Evolutionary conservation across 1,140 invertebrate species (phyloP), one percentile per base, ranked within the genome.

Genomic region (Trigoniulus corallinus): DNA sequence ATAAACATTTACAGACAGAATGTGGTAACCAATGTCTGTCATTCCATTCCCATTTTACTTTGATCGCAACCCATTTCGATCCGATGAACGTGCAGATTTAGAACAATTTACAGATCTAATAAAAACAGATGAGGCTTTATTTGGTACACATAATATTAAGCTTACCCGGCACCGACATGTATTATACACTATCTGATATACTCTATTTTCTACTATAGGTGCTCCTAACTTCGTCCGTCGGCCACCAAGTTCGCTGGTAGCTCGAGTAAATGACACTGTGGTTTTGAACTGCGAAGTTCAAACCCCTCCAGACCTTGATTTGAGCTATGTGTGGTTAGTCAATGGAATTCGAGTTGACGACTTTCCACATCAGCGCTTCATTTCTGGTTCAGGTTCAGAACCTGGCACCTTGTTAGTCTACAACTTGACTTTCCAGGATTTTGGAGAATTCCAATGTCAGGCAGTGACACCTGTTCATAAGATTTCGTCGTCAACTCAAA

Each of bases 271-370:
- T 54, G 68, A 77, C 51, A 75, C 80, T 54, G 71, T 88, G 45
- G 78, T 77, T 47, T 61, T 95, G 2, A 74, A 79, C 56, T 95
- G 89, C 61, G 75, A 78, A 62, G 88, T 85, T 0, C 72, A 79
- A 42, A 77, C 79, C 18, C 87, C 89, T 62, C 76, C 81, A 53
- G 71, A 85, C 42, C 67, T 95, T 26, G 89, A 95, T 58, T 75
- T 88, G 43, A 84, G 88, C 12, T 93, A 88, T 59, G 74, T 87
- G 48, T 94, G 88, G 88, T 82, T 77, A 41, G 85, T 88, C 58
- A 93, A 94, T 67, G 84, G 81, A 0, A 73, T 89, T 51, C 65
- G 76, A 43, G 77, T 93, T 42, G 73, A 80, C 42, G 12, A 18
- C 18, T 44, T 44, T 47, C 49, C 51, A 51, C 68, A 67, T 25